Evolutionary conservation across 1,140 invertebrate genomes (phyloP), one percentile per base, ranked within the genome.

Genomic region (Latrodectus geometricus): DNA sequence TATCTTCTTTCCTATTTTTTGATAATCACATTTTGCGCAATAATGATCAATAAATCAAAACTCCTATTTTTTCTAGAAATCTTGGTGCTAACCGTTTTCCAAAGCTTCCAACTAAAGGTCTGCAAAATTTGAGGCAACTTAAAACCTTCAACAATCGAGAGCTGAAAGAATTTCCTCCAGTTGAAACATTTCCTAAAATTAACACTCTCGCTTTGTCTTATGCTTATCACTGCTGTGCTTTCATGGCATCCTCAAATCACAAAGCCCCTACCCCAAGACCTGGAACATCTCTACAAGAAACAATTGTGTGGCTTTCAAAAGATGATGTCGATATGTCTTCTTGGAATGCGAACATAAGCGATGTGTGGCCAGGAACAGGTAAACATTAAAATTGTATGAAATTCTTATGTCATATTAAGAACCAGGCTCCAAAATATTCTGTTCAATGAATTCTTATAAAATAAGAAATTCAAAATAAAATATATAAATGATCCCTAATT

Each of bases 201-300:
- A 94, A 95, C 85, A 91, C 90, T 0, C 90, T 95, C 88, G 94
- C 96, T 9, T 91, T 98, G 8, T 96, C 96, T 0, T 99, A 98
- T 91, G 97, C 97, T 80, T 99, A 99, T 92, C 97, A 99, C 90
- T 99, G 97, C 91, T 99, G 97, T 91, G 95, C 96, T 83, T 99
- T 84, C 20, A 68, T 82, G 9, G 65, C 78, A 21, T 49, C 78
- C 8, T 17, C 75, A 7, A 66, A 17, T 0, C 65, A 61, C 17
- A 66, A 48, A 21, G 17, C 12, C 8, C 23, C 69, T 3, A 50
- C 56, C 4, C 52, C 70, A n/a, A 88, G 68, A 48, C 1, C 88
- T 79, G 80, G 87, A 70, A 14, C 70, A 5, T 52, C 79, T 76
- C 89, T 93, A 5, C 92, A 93, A 89, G 95, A 96, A 89, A 92